Percentiles rank a stretch among this genome's conserved stretches.
Conservation (phyloP, 2,888 invertebrate species). For the Limnephilus rhombicus region DNA sequence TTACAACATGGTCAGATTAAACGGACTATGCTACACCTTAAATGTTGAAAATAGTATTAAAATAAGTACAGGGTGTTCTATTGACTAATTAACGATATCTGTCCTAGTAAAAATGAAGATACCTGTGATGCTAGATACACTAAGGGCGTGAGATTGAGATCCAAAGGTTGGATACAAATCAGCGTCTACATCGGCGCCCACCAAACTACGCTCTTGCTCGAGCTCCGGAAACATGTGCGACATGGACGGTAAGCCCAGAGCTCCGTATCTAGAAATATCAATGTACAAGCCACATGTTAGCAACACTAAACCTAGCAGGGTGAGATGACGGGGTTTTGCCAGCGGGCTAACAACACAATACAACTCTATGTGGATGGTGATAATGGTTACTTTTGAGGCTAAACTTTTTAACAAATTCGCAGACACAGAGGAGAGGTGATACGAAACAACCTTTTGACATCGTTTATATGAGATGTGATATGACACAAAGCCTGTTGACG, state of each 20-base stretch:
- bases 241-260: conserved; percentile 71
- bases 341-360: not conserved
- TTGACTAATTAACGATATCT: not conserved
- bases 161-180: conserved; percentile 66
- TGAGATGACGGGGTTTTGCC: not conserved
- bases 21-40: not conserved
- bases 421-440: no score
- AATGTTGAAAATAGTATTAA: not conserved
- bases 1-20: not conserved
- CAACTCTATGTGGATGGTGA: not conserved
- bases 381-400: not conserved
- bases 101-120: conserved; percentile 57
- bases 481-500: no score
- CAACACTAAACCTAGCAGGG: not conserved
- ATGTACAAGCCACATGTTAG: not conserved
- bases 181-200: conserved; percentile 74
- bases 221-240: conserved; percentile 78
- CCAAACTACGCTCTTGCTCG: conserved; percentile 77
- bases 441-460: no score
- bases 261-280: conserved; percentile 64
- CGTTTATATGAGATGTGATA: no score
- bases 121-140: conserved; percentile 55
- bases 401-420: not conserved
- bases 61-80: not conserved
- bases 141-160: conserved; percentile 60